Base-by-base conservation (phyloP, 1,140 invertebrate species). In the Meloidogyne chitwoodi region DNA sequence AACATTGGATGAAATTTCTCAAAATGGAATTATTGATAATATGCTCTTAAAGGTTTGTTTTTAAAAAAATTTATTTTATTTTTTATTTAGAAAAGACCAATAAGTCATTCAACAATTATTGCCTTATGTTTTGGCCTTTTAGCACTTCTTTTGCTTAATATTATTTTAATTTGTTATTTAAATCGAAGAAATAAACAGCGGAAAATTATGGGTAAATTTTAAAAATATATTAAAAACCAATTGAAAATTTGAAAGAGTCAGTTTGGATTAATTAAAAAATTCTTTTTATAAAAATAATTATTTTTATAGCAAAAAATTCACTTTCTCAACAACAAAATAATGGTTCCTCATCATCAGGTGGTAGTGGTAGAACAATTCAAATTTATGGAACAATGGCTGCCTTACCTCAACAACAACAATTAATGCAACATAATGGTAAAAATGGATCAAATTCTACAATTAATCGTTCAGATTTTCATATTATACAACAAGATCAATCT, bases 301-400 rank as follows among this genome's bases (percentile, higher is more conserved):
- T n/a, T 80, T 29, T 65, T 3, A 19, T 16, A 56, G 75, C 34
- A 61, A 74, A n/a, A 41, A 70, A 22, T 29, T 70, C 10, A n/a
- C 56, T 74, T 26, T 34, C 19, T 4, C 66, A 38, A n/a, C 26
- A 78, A 82, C 70, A 63, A 79, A 76, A 86, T 71, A 85, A 84
- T 69, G 82, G 81, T 44, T 81, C 83, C 41, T 75, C 77, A 27
- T 77, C 76, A 26, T 44, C 72, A 56, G 69, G 19, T n/a, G 78
- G 79, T 24, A 68, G 61, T n/a, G 78, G 71, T 2, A 73, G 83
- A 41, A 77, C 77, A 34, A 83, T 86, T 24, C 84, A 85, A 74
- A 80, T 86, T 61, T 86, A 85, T 75, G 84, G 84, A 56, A 76
- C 84, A 19, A 82, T 87, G 75, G 70, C 56, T 34, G 71, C 71